Base-by-base conservation (phyloP, 1,140 invertebrate species). In the Macrocentrus cingulum region DNA sequence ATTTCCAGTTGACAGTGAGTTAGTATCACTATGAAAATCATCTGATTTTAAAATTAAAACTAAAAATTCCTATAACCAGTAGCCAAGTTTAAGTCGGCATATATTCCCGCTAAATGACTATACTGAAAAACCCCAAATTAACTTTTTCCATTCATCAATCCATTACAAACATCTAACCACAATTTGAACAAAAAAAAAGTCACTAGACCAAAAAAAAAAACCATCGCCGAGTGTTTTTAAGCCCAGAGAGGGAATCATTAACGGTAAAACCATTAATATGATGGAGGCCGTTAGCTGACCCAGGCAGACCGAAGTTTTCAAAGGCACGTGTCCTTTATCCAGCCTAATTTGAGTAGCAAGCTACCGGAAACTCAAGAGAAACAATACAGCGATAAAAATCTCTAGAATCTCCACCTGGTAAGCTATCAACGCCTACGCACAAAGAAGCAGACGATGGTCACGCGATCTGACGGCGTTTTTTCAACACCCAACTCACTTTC, bases 401-500 rank as follows among this genome's bases (percentile, higher is more conserved):
- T 39, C 36, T 39, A n/a, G 36, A 4, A n/a, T 15, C 36, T 39
- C 36, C 8, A n/a, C 36, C 36, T 39, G 4, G 4, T 39, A 39
- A 29, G 4, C 36, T 13, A n/a, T 39, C 11, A 11, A n/a, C 36
- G 15, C 36, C 36, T 23, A 48, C 19, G 20, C 22, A 23, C n/a
- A n/a, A 13, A 23, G 20, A 48, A n/a, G n/a, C n/a, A n/a, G 20
- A n/a, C 15, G 8, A 39, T 39, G 13, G 45, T 48, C 45, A 48
- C 45, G 23, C 45, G n/a, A 48, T 23, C 19, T 23, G n/a, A 13
- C 22, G 22, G 16, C 15, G 7, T 4, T 25, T 20, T 25, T 19
- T 23, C 18, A 20, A 53, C 15, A 22, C 13, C 16, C 4, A 34
- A 64, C 75, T 71, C 53, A 79, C 77, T 73, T 78, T 56, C 70